Base-by-base conservation (phyloP, 2,888 invertebrate species). In the Perizoma affinitatum region DNA sequence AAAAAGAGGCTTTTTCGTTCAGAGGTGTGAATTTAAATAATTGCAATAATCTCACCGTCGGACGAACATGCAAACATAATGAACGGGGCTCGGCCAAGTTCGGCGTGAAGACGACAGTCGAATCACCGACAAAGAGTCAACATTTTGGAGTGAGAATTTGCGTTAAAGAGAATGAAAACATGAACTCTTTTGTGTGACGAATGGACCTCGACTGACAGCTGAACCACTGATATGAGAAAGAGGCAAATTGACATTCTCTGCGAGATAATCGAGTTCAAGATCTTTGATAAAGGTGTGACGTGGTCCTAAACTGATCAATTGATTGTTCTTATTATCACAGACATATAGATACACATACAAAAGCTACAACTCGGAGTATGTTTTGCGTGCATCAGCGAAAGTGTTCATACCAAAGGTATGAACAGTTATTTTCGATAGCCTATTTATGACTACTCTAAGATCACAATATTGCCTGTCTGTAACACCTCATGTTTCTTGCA, bases 1-100 rank as follows among this genome's bases (percentile, higher is more conserved):
- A 86, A 89, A 89, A 90, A 87, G 85, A 85, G 84, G 82, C 81
- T 87, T 90, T 91, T 90, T 89, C 84, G 82, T 86, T 80, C 87
- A 83, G 88, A 92, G 91, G 92, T 91, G 92, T 90, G 91, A 92
- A 91, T 92, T 91, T 92, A 91, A 92, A 92, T 91, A 91, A 92
- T 92, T 91, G 91, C 90, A 91, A 91, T 91, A 90, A 91, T 91
- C 86, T 79, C 68, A 71, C 65, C 76, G 82, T 80, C 81, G 76
- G 83, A 84, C 79, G 78, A 84, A 88, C 91, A 91, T 88, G 91
- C 90, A 77, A 90, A 83, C 80, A 83, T 91, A 90, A 92, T 91
- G 87, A 88, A 78, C 76, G 87, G 88, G 78, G 65, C 47, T 55
- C 42, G 52, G 48, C 51, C 34, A 47, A 63, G 35, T 69, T 67